phyloP scores from a whole-genome alignment of 2,888 invertebrate genomes.

The Dendrolimus houi region DNA sequence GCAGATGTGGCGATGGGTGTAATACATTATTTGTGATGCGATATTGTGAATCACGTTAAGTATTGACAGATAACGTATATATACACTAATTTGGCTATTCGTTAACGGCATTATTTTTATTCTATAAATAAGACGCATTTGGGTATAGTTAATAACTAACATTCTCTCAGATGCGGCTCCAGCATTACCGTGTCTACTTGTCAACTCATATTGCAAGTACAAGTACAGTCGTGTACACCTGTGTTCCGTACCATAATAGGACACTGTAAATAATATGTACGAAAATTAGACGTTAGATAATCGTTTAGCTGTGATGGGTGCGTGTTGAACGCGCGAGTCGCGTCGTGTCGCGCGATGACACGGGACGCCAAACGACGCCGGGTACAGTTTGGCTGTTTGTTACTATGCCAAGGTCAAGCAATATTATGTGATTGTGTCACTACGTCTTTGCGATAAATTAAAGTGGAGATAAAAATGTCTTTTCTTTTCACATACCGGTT shows the following conservation, averaged over 20 bases:
- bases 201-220: no score
- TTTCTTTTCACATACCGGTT: constrained; percentile 4
- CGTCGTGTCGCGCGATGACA: constrained; percentile 10
- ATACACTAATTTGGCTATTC: no score
- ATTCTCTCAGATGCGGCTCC: no score
- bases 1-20: no score
- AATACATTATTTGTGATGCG: no score
- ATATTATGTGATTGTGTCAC: constrained; percentile 44
- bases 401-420: constrained; percentile 54
- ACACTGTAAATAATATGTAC: constrained; percentile 18
- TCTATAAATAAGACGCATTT: no score
- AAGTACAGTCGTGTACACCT: not conserved
- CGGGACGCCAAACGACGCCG: constrained; percentile 20
- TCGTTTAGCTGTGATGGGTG: constrained; percentile 10
- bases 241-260: constrained; percentile 18
- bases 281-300: constrained; percentile 22
- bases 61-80: no score
- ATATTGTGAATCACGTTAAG: no score
- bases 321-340: constrained; percentile 16
- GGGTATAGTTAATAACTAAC: no score
- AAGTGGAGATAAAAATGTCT: constrained; percentile 21
- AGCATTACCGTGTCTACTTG: no score
- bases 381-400: constrained; percentile 21
- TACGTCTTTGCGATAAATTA: constrained; percentile 38
- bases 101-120: no score